phyloP scores from a whole-genome alignment of 2,888 invertebrate species.

The Agrotis exclamationis region DNA sequence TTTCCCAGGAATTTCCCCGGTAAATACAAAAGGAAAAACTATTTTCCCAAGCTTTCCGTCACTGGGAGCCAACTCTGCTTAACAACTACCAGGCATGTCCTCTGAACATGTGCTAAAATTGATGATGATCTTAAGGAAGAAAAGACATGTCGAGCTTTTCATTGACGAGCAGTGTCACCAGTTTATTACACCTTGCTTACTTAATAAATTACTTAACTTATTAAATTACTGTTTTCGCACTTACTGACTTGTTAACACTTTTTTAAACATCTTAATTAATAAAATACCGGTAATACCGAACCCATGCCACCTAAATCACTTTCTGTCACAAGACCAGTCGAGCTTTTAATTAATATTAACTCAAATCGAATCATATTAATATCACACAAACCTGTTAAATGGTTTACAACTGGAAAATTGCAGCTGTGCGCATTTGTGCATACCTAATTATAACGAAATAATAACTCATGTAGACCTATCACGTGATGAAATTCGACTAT shows the following conservation, averaged over 20 bases:
- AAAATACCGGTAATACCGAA: not conserved
- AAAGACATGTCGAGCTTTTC: not conserved
- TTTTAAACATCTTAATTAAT: not conserved
- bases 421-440: slow-evolving; percentile 28
- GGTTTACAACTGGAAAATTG: slow-evolving; percentile 13
- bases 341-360: slow-evolving; percentile 42
- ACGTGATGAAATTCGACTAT: not conserved
- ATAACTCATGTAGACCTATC: not conserved
- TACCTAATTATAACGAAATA: slow-evolving; percentile 20
- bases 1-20: not conserved
- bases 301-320: slow-evolving; percentile 32
- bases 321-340: slow-evolving; percentile 12
- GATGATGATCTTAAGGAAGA: too few species aligned
- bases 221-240: not conserved
- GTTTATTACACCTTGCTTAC: too few species aligned
- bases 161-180: too few species aligned
- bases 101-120: not conserved
- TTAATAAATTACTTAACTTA: not conserved
- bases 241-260: not conserved
- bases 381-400: slow-evolving; percentile 45
- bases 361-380: slow-evolving; percentile 37
- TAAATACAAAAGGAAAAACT: not conserved
- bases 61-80: not conserved
- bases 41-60: not conserved
- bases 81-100: not conserved